Evolutionary conservation across 2,888 invertebrate genomes (phyloP).

Genomic region (Acanthococcus lagerstroemiae): DNA sequence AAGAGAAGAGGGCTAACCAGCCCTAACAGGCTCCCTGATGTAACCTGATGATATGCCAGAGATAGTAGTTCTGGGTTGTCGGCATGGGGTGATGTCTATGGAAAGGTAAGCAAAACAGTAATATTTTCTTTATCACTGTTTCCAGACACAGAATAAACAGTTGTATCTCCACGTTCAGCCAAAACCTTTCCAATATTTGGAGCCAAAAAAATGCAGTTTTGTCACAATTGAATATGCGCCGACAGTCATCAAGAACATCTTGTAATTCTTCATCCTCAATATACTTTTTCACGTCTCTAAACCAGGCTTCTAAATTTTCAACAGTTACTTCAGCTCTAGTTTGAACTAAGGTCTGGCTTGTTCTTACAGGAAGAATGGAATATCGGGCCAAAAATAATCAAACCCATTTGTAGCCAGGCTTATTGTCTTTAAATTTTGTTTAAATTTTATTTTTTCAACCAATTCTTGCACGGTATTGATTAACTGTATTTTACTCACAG

Average conservation of each 20-base stretch:
- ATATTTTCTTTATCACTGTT: slow-evolving; percentile 4
- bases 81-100: too few species aligned
- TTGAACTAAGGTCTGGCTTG: neutral
- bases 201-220: neutral
- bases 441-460: too few species aligned
- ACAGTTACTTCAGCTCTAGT: neutral
- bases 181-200: neutral
- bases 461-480: too few species aligned
- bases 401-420: too few species aligned
- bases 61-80: too few species aligned
- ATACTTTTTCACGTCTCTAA: neutral
- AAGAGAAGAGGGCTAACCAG: too few species aligned
- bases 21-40: too few species aligned
- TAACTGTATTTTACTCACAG: too few species aligned
- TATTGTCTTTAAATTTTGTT: too few species aligned
- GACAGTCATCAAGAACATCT: neutral
- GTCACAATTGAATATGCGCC: neutral
- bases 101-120: neutral
- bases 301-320: neutral
- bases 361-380: neutral
- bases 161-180: slow-evolving; percentile 1
- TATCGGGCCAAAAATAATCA: too few species aligned
- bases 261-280: neutral
- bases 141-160: neutral
- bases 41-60: too few species aligned